Percentiles rank a stretch among this genome's conserved stretches.
These are phyloP conservation scores for Bothrops jararaca DNA, from an alignment of 2,113 vertebrate genomes.

Conservation along the genomic window DNA sequence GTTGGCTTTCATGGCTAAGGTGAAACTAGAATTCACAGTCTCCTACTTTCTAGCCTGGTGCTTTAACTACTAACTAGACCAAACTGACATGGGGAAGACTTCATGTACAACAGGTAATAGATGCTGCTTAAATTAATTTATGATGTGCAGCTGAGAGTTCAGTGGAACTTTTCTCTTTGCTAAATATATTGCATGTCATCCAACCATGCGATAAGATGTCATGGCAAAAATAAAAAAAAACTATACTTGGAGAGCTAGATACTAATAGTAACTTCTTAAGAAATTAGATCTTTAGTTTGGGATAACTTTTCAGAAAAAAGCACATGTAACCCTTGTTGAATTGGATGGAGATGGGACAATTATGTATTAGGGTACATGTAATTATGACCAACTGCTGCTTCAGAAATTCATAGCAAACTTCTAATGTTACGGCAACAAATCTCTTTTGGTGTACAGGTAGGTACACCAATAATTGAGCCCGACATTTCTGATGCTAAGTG, in stretches of 20 bases:
- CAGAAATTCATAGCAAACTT: neutral
- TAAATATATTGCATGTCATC: neutral
- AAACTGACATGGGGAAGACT: neutral
- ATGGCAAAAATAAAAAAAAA: neutral
- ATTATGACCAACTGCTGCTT: neutral
- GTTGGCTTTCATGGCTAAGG: neutral
- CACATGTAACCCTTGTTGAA: neutral
- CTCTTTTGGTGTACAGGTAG: neutral
- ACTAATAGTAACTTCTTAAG: neutral
- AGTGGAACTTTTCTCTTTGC: neutral
- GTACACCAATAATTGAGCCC: no score
- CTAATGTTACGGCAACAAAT: neutral
- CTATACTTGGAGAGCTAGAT: neutral
- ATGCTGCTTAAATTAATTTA: neutral
- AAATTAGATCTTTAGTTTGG: fast-evolving
- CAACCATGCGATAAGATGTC: neutral
- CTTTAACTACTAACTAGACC: neutral
- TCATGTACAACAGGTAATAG: neutral
- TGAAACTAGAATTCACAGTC: neutral
- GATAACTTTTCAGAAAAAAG: neutral
- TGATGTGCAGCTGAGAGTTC: neutral
- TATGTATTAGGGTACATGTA: neutral
- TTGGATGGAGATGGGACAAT: neutral
- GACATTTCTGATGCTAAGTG: no score
- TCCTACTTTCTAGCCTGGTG: neutral